These are phyloP conservation scores for Eupithecia tripunctaria DNA, from an alignment of 2,888 invertebrate genomes.

Conservation along the genomic window DNA sequence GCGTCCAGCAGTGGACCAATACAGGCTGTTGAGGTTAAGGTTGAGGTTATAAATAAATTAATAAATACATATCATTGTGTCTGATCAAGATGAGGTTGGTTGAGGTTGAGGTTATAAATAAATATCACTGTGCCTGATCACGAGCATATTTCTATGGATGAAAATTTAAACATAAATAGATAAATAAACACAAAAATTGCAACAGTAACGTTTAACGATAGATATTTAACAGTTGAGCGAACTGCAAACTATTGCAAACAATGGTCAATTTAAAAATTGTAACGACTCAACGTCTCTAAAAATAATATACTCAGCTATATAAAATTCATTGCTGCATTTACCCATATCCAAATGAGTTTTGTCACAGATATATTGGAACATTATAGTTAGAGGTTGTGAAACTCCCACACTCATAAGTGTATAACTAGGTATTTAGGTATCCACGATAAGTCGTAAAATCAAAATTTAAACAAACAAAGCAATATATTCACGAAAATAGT, in stretches of 20 bases:
- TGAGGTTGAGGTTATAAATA: too few species aligned
- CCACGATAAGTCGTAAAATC: constrained; percentile 26
- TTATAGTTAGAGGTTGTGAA: not conserved
- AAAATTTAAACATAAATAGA: not conserved
- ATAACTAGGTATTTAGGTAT: not conserved
- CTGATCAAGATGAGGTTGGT: too few species aligned
- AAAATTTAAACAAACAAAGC: constrained; percentile 20
- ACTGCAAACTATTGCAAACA: not conserved
- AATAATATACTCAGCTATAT: not conserved
- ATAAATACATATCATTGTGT: too few species aligned
- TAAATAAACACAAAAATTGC: not conserved
- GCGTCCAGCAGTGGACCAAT: too few species aligned
- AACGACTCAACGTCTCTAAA: not conserved
- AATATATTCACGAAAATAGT: not conserved
- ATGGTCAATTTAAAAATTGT: not conserved
- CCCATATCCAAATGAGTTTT: not conserved
- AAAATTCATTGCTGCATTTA: too few species aligned
- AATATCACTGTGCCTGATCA: too few species aligned
- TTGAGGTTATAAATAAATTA: too few species aligned
- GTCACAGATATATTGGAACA: not conserved
- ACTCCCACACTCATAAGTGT: not conserved
- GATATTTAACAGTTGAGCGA: not conserved
- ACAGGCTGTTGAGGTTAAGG: too few species aligned
- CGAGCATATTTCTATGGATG: too few species aligned
- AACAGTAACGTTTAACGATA: not conserved